Evolutionary conservation across 1,140 invertebrate genomes (phyloP).

Genomic region (Planococcus citri): DNA sequence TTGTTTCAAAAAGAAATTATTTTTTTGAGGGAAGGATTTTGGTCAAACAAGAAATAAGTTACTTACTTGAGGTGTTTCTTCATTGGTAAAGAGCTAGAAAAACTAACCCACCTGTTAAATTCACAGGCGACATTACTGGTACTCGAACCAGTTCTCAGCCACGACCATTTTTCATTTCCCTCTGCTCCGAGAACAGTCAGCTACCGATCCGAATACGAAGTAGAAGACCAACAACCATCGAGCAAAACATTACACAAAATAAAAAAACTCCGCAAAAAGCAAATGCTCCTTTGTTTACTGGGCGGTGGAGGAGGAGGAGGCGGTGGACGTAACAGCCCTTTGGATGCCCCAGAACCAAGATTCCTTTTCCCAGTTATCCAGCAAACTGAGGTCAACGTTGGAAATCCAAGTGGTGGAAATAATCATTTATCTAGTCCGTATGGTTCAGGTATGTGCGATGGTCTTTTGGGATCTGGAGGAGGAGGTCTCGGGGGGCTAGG

Average conservation of each 20-base stretch:
- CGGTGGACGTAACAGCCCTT: neutral
- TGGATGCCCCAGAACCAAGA: neutral
- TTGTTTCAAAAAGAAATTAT: too few relatives aligned
- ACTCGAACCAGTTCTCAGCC: neutral
- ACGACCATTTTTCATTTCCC: neutral
- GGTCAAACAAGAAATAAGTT: too few relatives aligned
- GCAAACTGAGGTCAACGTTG: slow-evolving; percentile 9
- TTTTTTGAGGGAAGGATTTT: too few relatives aligned
- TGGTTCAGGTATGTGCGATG: neutral
- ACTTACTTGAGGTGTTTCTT: too few relatives aligned
- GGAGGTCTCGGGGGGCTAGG: neutral
- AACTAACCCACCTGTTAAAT: too few relatives aligned
- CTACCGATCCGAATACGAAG: neutral
- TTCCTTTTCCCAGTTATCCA: neutral
- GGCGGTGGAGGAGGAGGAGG: neutral
- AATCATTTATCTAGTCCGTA: neutral
- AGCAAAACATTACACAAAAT: neutral
- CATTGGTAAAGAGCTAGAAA: too few relatives aligned
- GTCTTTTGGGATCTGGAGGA: neutral
- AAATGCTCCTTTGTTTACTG: neutral
- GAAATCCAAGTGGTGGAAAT: neutral
- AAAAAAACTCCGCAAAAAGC: neutral
- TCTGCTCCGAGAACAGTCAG: neutral
- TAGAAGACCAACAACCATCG: neutral
- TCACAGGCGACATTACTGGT: neutral